Conservation (phyloP, 2,113 vertebrate genomes). For the Phaethon lepturus region DNA sequence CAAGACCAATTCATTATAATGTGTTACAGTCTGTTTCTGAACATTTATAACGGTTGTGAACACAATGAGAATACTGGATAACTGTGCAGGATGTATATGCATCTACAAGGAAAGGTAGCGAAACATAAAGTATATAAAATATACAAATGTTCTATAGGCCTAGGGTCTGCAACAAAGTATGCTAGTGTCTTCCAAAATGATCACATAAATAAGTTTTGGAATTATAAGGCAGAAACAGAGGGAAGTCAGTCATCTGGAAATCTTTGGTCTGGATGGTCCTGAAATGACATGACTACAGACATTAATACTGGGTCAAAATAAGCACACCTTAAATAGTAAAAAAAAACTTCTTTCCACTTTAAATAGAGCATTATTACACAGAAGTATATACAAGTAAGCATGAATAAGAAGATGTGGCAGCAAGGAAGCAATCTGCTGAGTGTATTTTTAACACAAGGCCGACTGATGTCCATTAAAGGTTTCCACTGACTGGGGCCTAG, state of each 20-base stretch:
- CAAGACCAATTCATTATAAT: not conserved
- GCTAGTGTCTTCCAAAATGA: not conserved
- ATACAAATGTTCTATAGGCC: not conserved
- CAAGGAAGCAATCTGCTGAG: not conserved
- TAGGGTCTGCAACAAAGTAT: not conserved
- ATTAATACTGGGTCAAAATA: not conserved
- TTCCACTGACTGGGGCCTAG: not conserved
- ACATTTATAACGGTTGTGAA: not conserved
- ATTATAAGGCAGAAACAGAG: not conserved
- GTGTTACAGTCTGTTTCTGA: not conserved
- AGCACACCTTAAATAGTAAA: not conserved
- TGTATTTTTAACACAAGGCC: not conserved
- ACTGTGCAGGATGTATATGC: not conserved
- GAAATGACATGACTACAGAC: not conserved
- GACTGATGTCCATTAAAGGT: fast-evolving
- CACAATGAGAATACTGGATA: not conserved
- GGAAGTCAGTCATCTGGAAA: not conserved
- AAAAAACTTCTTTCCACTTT: not conserved
- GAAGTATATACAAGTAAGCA: not conserved
- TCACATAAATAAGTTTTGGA: not conserved
- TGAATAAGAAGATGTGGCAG: not conserved
- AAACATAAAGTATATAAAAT: not conserved
- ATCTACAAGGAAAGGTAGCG: not conserved
- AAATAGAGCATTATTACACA: not conserved
- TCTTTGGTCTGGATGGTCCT: not conserved